Evolutionary conservation across 37 sponge, comb jelly and placozoan genomes (phyloP), one percentile per base, ranked within the genome.

Genomic region (Amphimedon queenslandica): DNA sequence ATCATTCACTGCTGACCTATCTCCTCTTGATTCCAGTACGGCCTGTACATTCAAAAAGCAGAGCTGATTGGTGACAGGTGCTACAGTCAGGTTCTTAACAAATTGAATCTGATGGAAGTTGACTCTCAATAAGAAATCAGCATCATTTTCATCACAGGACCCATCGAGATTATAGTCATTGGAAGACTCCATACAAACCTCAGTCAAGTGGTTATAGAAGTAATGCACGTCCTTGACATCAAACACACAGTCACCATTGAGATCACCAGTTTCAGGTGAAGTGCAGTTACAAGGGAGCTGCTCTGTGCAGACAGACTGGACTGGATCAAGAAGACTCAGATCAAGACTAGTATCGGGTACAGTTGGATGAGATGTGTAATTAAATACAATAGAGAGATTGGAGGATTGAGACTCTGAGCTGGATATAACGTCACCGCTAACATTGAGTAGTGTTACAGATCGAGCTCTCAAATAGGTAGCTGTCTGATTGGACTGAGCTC

Each of bases 181-280:
- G 1, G 66, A 61, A 37, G 43, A 23, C 30, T 28, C 41, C 4
- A 18, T 20, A 27, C 64, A 72, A 3, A 53, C 76, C 40, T 32
- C 37, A 40, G 57, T 29, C n/a, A 5, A 24, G 27, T 23, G 18
- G 32, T 80, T 69, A 10, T 74, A 42, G 33, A 80, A 36, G 32
- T 40, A 51, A 8, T 74, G 55, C 2, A 74, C 85, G 72, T 89
- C 90, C 8, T 38, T 36, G 10, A 89, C 11, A 53, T 89, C 69
- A 47, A 84, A 72, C 27, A 89, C 70, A n/a, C 90, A 89, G 77
- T 89, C 85, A 25, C 85, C 85, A 72, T 84, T 72, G 20, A 84
- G 25, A 56, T 89, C 90, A 28, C 90, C 90, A 11, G 37, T 43
- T 42, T 89, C 85, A 4, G 11, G 37, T 2, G 70, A 57, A 58